A percentile compares a stretch with the other conserved stretches of the same genome.
These are phyloP conservation scores for Phyllopteryx taeniolatus DNA, from an alignment of 2,113 vertebrate genomes.

Conservation along the genomic window DNA sequence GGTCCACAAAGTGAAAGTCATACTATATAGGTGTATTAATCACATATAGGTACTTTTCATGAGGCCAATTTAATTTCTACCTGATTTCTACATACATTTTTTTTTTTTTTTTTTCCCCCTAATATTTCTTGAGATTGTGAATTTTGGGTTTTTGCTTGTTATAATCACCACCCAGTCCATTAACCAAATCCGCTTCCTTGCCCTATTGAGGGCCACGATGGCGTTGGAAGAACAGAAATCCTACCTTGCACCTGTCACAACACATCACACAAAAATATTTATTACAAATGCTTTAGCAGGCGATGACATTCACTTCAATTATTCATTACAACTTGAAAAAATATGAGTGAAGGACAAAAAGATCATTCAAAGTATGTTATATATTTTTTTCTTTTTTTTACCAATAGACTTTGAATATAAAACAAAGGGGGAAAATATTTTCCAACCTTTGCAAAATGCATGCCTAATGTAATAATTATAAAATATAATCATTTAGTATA, in stretches of 20 bases:
- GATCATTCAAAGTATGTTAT: conserved; percentile 10
- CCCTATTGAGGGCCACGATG: background rate
- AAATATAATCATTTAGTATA: conserved; percentile 16
- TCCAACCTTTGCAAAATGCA: conserved; percentile 27
- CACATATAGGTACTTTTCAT: no score
- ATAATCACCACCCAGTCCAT: background rate
- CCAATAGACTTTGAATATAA: background rate
- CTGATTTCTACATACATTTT: no score
- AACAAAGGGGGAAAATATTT: conserved; percentile 23
- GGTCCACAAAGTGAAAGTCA: no score
- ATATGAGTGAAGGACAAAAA: background rate
- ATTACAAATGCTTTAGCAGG: conserved; percentile 51
- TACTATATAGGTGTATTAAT: no score
- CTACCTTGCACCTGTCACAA: conserved; percentile 20
- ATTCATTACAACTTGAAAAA: conserved; percentile 28
- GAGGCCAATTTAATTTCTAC: no score
- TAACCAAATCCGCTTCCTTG: background rate
- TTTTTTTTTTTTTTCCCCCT: no score
- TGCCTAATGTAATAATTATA: conserved; percentile 35
- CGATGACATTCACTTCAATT: conserved; percentile 41
- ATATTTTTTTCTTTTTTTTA: conserved; percentile 20
- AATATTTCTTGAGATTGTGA: no score
- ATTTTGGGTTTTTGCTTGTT: no score
- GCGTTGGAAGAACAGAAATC: background rate
- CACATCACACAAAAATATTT: conserved; percentile 40